Conservation (phyloP, 2,113 vertebrate genomes). For the Eidolon helvum region DNA sequence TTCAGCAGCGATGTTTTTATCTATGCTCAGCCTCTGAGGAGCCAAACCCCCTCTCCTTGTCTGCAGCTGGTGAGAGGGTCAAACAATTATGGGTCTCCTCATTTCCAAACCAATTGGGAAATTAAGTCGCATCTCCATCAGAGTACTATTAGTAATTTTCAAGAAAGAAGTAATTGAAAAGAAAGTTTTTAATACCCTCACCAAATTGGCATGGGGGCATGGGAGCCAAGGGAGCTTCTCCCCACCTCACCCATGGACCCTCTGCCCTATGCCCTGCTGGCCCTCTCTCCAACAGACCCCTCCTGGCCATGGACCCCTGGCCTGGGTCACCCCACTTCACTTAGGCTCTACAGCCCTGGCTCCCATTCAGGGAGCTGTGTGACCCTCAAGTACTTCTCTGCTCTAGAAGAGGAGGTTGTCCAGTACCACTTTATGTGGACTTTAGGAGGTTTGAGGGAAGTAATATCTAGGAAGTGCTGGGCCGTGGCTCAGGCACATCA, state of each 20-base stretch:
- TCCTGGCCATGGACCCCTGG: neutral
- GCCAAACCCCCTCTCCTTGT: constrained; percentile 5
- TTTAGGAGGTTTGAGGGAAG: neutral
- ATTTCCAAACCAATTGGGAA: constrained; percentile 86
- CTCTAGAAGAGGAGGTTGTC: neutral
- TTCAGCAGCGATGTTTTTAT: constrained; percentile 31
- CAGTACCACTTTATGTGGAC: accelerated
- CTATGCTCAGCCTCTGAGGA: neutral
- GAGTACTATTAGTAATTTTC: constrained; percentile 82
- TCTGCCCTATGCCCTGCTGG: accelerated
- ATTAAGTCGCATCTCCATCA: constrained; percentile 83
- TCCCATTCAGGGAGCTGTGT: neutral
- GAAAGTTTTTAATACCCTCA: constrained; percentile 84
- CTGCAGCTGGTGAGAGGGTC: constrained; percentile 80
- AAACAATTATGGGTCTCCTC: constrained; percentile 85
- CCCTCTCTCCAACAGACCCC: neutral
- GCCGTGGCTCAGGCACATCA: too few relatives aligned
- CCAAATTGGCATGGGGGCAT: constrained; percentile 78
- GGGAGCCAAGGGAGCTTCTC: neutral
- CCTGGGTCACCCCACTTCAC: neutral
- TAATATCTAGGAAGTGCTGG: too few relatives aligned
- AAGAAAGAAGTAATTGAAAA: constrained; percentile 86
- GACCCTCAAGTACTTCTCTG: neutral
- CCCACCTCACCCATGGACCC: neutral
- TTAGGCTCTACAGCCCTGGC: neutral